Conservation (phyloP, 1,140 invertebrate species). For the Platorchestia sp. region DNA sequence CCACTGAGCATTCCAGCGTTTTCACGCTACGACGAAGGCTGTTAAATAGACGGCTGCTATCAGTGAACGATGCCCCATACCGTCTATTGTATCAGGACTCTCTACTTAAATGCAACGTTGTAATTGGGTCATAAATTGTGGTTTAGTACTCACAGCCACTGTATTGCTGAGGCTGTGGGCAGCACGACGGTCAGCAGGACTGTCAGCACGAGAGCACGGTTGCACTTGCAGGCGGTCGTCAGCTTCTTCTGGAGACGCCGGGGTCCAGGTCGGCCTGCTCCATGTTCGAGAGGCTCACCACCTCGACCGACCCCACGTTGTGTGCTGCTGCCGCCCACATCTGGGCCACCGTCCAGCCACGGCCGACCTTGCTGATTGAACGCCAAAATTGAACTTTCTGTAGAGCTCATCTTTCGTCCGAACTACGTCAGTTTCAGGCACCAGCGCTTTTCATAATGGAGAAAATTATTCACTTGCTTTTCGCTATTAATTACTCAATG, state of each 20-base stretch:
- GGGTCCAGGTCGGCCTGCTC: neutral
- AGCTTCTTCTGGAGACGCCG: neutral
- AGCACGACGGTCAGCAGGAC: neutral
- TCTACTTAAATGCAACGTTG: neutral
- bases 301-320: neutral
- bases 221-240: neutral
- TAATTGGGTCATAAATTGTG: neutral
- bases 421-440: constrained; percentile 13
- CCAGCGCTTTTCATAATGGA: neutral
- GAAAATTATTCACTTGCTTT: neutral
- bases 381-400: neutral
- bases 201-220: neutral
- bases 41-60: neutral
- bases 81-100: neutral
- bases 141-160: constrained; percentile 35
- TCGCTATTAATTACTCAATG: neutral
- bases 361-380: neutral
- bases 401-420: neutral
- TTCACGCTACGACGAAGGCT: neutral
- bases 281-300: neutral
- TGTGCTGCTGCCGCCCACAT: neutral
- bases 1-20: neutral
- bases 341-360: neutral
- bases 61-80: neutral
- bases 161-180: constrained; percentile 13